Percentiles rank a stretch among this genome's conserved stretches.
These are phyloP conservation scores for Phataginus tricuspis DNA, from an alignment of 2,797 vertebrate genomes.

Conservation along the genomic window DNA sequence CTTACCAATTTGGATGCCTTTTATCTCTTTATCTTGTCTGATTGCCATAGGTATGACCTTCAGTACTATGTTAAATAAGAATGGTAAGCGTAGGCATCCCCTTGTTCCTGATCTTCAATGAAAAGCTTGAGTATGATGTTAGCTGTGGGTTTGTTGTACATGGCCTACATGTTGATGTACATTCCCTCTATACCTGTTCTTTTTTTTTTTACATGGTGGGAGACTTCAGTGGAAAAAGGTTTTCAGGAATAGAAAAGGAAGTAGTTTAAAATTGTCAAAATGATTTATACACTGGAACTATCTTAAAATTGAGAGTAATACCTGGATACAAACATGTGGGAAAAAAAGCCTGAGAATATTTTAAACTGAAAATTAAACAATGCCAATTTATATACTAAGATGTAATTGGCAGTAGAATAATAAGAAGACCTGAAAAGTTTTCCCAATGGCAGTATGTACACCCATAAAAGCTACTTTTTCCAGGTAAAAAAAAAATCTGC, in stretches of 20 bases:
- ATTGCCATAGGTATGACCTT: too few relatives aligned
- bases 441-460: background rate
- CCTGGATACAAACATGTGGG: background rate
- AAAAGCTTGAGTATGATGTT: too few relatives aligned
- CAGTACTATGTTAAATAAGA: too few relatives aligned
- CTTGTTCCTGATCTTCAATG: too few relatives aligned
- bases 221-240: background rate
- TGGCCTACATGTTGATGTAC: too few relatives aligned
- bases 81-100: too few relatives aligned
- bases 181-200: background rate
- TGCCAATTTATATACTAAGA: background rate
- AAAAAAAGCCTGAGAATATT: conserved; percentile 7
- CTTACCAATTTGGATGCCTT: too few relatives aligned
- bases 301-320: background rate
- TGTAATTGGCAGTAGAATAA: background rate
- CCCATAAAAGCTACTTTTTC: background rate
- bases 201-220: background rate
- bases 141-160: too few relatives aligned
- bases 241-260: background rate
- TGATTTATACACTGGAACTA: background rate
- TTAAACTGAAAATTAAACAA: background rate
- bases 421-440: background rate
- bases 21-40: too few relatives aligned
- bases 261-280: background rate
- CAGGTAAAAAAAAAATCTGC: background rate